These are phyloP conservation scores for Nothobranchius kuhntae DNA, from an alignment of 2,113 vertebrate genomes.

Conservation along the genomic window DNA sequence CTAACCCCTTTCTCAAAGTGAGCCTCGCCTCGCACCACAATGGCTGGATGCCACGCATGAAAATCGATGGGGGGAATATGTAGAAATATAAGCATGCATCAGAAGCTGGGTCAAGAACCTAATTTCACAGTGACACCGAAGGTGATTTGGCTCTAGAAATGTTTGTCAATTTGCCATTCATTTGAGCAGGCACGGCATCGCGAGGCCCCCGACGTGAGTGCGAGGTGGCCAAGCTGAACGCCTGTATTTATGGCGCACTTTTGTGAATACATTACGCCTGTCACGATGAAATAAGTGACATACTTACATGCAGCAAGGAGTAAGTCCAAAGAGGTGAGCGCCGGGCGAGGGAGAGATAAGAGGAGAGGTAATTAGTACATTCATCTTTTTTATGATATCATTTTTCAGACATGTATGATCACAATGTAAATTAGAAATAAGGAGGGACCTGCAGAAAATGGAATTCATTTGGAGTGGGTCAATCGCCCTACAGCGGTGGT, in stretches of 20 bases:
- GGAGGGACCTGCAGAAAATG: constrained; percentile 99
- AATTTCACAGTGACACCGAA: constrained; percentile 98
- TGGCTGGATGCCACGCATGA: constrained; percentile 91
- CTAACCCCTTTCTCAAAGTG: constrained; percentile 89
- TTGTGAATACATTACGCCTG: constrained; percentile 99
- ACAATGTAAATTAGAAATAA: constrained; percentile 99
- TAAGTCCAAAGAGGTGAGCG: constrained; percentile 91
- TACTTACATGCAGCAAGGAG: constrained; percentile 93
- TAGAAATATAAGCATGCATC: constrained; percentile 98
- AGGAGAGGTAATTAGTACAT: constrained; percentile 99
- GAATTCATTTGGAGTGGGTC: constrained; percentile 99
- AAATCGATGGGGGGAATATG: constrained; percentile 95
- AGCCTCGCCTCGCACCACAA: constrained; percentile 85
- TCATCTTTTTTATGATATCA: constrained; percentile 99
- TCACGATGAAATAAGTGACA: constrained; percentile 99
- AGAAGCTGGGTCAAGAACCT: constrained; percentile 99
- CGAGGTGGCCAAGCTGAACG: constrained; percentile 95
- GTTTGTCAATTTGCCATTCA: constrained; percentile 98
- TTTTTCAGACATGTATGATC: constrained; percentile 99
- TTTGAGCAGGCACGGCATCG: constrained; percentile 89
- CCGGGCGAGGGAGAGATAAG: constrained; percentile 93
- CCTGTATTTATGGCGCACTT: constrained; percentile 99
- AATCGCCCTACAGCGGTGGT: constrained; percentile 94
- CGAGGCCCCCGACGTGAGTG: constrained; percentile 83
- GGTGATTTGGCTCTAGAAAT: constrained; percentile 98